Evolutionary conservation across 2,113 vertebrate species (phyloP).

Genomic region (Pachycephala philippinensis): DNA sequence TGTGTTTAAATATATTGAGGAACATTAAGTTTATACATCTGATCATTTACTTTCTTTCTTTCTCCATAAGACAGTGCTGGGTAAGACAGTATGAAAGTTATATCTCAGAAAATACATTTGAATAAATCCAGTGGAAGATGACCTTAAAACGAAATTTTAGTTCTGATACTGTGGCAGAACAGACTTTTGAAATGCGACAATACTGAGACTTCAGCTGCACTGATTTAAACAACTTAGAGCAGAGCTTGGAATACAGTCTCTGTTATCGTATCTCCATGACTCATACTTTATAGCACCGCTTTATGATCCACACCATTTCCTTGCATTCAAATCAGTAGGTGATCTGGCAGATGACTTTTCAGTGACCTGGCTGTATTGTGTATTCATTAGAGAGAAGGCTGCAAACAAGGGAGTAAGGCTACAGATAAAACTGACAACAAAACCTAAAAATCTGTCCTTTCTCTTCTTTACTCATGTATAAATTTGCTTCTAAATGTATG

Average conservation of each 20-base stretch:
- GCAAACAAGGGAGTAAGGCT: not conserved
- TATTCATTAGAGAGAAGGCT: not conserved
- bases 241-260: not conserved
- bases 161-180: not conserved
- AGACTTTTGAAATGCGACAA: not conserved
- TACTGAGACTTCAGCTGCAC: not conserved
- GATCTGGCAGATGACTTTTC: not conserved
- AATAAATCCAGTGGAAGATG: not conserved
- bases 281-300: not conserved
- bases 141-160: not conserved
- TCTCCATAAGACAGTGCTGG: not conserved
- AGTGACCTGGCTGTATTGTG: not conserved
- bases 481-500: not conserved
- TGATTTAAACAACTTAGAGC: not conserved
- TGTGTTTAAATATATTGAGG: not conserved
- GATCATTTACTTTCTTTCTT: not conserved
- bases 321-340: not conserved
- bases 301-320: not conserved
- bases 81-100: not conserved
- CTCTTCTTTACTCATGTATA: not conserved
- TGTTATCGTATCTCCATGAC: not conserved
- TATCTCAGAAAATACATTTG: not conserved
- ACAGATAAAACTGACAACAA: not conserved
- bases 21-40: not conserved
- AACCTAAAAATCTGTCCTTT: not conserved